phyloP scores from a whole-genome alignment of 2,888 invertebrate species.

The Actias luna region DNA sequence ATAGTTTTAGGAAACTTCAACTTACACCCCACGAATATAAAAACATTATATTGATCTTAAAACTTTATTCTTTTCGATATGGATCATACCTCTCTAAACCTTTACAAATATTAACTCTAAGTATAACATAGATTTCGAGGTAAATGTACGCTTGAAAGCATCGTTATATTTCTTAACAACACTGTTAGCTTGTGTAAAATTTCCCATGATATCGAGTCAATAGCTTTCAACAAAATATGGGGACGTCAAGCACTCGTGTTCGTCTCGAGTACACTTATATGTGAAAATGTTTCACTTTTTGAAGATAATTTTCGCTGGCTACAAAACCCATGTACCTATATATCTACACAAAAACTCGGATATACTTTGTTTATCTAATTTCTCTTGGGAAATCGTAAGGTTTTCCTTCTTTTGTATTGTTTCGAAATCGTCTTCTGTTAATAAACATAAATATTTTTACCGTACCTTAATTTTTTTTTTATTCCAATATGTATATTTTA shows the following conservation, averaged over 20 bases:
- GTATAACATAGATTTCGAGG: not conserved
- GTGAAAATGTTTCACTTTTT: constrained; percentile 47
- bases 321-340: constrained; percentile 45
- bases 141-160: not conserved
- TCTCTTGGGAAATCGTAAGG: constrained; percentile 42
- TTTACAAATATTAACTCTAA: not conserved
- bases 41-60: too few relatives aligned
- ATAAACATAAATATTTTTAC: not conserved
- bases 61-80: too few relatives aligned
- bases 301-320: constrained; percentile 56
- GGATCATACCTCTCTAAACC: too few relatives aligned
- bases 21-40: too few relatives aligned
- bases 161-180: constrained; percentile 23
- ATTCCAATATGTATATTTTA: not conserved
- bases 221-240: constrained; percentile 41
- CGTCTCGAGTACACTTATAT: constrained; percentile 62
- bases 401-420: constrained; percentile 12
- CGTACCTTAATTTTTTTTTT: not conserved
- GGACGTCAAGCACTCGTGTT: constrained; percentile 57
- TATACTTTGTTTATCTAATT: constrained; percentile 38
- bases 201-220: constrained; percentile 38
- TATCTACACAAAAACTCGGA: constrained; percentile 35
- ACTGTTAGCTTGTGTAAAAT: constrained; percentile 32
- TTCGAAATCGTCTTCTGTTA: not conserved
- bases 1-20: too few relatives aligned